Conservation (phyloP, 2,888 invertebrate genomes). For the Chrysolina oricalcia region DNA sequence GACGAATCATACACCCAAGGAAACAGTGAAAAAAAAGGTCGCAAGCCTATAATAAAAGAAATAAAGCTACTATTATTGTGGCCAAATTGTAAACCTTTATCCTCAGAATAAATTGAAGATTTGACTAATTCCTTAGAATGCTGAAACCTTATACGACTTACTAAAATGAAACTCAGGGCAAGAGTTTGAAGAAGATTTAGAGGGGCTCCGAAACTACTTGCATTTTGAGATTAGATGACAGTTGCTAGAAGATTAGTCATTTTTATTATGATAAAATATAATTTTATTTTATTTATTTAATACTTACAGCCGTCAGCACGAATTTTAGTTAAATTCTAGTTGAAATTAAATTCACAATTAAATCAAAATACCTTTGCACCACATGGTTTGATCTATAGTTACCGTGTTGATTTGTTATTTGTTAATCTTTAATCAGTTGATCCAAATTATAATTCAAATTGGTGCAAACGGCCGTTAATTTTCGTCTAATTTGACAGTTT, state of each 20-base stretch:
- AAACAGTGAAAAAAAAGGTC: no score
- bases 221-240: slow-evolving; percentile 32
- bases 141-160: slow-evolving; percentile 28
- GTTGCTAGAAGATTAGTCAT: neutral
- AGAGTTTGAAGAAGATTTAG: slow-evolving; percentile 29
- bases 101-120: slow-evolving; percentile 1
- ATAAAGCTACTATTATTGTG: neutral
- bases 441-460: neutral
- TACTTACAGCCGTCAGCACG: neutral
- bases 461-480: neutral
- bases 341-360: neutral
- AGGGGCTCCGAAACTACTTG: slow-evolving; percentile 21
- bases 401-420: no score
- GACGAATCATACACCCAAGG: no score
- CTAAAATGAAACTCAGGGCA: slow-evolving; percentile 20
- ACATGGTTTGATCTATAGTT: no score
- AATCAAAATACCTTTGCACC: no score
- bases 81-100: neutral
- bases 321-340: neutral
- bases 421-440: no score
- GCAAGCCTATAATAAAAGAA: no score
- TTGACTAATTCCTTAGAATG: slow-evolving; percentile 29
- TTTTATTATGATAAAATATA: neutral
- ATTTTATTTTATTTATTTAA: neutral
- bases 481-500: neutral